phyloP scores from a whole-genome alignment of 1,140 invertebrate species.

The Drosophila watanabei region DNA sequence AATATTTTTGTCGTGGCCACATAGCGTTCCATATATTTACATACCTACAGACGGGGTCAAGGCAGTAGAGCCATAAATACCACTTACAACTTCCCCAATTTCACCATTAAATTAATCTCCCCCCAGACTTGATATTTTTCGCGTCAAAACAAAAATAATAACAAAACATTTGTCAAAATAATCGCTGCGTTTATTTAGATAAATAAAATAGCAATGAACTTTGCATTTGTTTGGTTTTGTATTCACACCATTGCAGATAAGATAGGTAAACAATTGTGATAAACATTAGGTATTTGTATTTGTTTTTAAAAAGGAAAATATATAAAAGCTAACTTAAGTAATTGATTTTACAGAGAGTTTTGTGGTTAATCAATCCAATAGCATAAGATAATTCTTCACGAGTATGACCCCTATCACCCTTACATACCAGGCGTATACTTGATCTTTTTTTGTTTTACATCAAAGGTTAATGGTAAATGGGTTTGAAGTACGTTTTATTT shows the following conservation, averaged over 20 bases:
- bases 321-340: too few relatives aligned
- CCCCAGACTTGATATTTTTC: neutral
- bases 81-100: neutral
- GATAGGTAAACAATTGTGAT: constrained; percentile 11
- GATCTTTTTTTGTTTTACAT: constrained; percentile 8
- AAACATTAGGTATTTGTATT: neutral
- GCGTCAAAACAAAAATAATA: constrained; percentile 22
- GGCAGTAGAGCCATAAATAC: constrained; percentile 8
- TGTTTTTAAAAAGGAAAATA: neutral
- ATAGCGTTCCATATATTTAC: constrained; percentile 19
- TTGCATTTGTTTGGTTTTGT: constrained; percentile 14
- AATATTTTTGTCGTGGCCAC: constrained; percentile 71
- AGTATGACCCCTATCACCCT: too few relatives aligned
- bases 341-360: neutral
- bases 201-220: constrained; percentile 33
- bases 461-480: constrained; percentile 9
- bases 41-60: constrained; percentile 18
- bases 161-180: constrained; percentile 39
- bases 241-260: constrained; percentile 12
- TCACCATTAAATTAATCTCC: constrained; percentile 9
- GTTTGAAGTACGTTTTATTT: constrained; percentile 15
- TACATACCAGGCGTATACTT: constrained; percentile 12
- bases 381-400: neutral
- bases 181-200: constrained; percentile 19
- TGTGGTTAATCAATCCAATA: neutral